A percentile compares a stretch with the other conserved stretches of the same genome.
Conservation (phyloP, 2,113 vertebrate genomes). For the Antechinus stuartii region DNA sequence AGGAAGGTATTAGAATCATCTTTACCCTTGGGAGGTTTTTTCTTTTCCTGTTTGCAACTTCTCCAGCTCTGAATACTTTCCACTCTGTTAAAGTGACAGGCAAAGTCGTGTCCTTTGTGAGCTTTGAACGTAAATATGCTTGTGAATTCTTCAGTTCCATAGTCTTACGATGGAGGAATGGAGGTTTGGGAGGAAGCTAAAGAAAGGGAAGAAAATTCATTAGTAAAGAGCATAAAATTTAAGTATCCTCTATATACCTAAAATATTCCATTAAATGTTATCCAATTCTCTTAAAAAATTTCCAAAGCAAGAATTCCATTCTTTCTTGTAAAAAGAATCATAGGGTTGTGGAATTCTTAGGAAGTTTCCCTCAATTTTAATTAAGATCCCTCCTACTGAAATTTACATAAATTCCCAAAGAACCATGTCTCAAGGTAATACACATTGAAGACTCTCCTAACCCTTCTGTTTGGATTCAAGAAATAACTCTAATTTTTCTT, state of each 20-base stretch:
- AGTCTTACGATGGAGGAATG: conserved; percentile 85
- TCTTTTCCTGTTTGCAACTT: conserved; percentile 81
- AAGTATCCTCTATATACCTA: neutral
- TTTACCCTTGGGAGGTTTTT: conserved; percentile 86
- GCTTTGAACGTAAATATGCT: conserved; percentile 74
- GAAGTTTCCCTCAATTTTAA: conserved; percentile 35
- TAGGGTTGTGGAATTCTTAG: neutral
- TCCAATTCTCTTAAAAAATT: conserved; percentile 47
- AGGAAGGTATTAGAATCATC: conserved; percentile 28
- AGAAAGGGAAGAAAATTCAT: conserved; percentile 36
- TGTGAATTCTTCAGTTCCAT: conserved; percentile 84
- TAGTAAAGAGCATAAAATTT: neutral
- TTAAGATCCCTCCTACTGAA: neutral
- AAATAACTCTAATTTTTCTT: neutral
- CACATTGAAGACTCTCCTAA: conserved; percentile 7
- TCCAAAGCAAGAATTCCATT: conserved; percentile 2
- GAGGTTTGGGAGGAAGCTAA: conserved; percentile 90
- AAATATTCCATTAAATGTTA: neutral
- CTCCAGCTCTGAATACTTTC: conserved; percentile 86
- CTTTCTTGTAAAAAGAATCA: conserved; percentile 4
- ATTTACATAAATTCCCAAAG: neutral
- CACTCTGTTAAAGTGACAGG: conserved; percentile 86
- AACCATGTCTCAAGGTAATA: conserved; percentile 21
- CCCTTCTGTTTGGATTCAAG: neutral
- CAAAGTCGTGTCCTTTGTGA: conserved; percentile 84